phyloP scores from a whole-genome alignment of 2,113 vertebrate species.

The Spheniscus mendiculus region DNA sequence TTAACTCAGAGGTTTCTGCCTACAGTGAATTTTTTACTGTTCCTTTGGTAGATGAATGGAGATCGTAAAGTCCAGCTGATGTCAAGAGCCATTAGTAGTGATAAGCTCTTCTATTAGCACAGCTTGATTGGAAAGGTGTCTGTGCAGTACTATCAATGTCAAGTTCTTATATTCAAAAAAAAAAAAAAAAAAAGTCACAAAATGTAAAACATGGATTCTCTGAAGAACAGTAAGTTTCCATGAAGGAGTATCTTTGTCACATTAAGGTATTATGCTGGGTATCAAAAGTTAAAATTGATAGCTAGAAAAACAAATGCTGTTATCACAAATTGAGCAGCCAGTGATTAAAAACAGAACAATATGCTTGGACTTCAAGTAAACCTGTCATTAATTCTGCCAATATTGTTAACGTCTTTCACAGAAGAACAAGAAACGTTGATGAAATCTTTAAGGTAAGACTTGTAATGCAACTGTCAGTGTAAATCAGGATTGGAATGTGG shows the following conservation, averaged over 20 bases:
- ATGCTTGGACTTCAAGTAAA: neutral
- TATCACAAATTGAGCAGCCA: neutral
- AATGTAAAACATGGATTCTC: neutral
- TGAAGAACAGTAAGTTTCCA: neutral
- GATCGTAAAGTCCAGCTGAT: neutral
- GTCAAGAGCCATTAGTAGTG: neutral
- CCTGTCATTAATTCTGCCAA: neutral
- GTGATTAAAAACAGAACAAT: neutral
- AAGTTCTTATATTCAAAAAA: neutral
- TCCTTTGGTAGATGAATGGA: neutral
- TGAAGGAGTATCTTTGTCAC: neutral
- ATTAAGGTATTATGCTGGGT: neutral
- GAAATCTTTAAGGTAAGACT: constrained; percentile 54
- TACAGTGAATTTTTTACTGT: neutral
- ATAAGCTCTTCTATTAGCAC: neutral
- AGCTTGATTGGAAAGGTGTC: neutral
- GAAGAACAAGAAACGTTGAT: constrained; percentile 28
- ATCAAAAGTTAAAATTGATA: neutral
- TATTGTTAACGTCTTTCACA: neutral
- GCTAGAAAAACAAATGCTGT: neutral
- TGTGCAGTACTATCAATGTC: neutral
- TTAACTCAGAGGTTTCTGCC: neutral
- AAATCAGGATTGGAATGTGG: neutral
- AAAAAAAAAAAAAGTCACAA: neutral
- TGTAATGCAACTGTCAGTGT: neutral